Percentiles rank a stretch among this genome's conserved stretches.
phyloP scores from a whole-genome alignment of 2,113 vertebrate species.

The Mobula hypostoma region DNA sequence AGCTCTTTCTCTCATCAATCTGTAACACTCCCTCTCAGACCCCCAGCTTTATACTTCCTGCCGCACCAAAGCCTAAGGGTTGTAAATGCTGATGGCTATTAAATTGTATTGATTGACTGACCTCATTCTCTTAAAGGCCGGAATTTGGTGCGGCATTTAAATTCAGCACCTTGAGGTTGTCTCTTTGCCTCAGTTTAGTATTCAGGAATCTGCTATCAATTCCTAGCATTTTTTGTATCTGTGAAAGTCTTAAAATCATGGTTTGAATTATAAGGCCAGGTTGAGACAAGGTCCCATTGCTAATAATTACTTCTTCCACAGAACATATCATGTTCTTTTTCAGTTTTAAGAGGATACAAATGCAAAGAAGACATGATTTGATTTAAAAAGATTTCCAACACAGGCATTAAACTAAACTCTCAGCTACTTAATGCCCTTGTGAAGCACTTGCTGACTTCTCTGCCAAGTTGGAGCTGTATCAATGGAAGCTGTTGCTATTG shows the following conservation, averaged over 20 bases:
- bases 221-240: not conserved
- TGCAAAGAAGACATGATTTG: not conserved
- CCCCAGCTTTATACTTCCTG: not conserved
- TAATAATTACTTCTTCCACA: not conserved
- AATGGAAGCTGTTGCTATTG: too few species aligned
- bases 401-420: not conserved
- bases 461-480: too few species aligned
- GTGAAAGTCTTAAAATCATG: not conserved
- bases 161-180: not conserved
- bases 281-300: too few species aligned
- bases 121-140: not conserved
- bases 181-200: not conserved
- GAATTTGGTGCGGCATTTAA: not conserved
- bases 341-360: not conserved
- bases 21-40: not conserved
- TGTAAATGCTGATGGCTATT: constrained; percentile 15
- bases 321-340: not conserved
- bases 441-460: too few species aligned
- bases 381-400: not conserved
- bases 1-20: not conserved
- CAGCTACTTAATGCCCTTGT: too few species aligned
- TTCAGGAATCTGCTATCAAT: not conserved
- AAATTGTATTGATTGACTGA: constrained; percentile 11
- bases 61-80: not conserved
- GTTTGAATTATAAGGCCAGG: not conserved